Evolutionary conservation across 2,797 vertebrate genomes (phyloP).

Genomic region (Lacerta bilineata): DNA sequence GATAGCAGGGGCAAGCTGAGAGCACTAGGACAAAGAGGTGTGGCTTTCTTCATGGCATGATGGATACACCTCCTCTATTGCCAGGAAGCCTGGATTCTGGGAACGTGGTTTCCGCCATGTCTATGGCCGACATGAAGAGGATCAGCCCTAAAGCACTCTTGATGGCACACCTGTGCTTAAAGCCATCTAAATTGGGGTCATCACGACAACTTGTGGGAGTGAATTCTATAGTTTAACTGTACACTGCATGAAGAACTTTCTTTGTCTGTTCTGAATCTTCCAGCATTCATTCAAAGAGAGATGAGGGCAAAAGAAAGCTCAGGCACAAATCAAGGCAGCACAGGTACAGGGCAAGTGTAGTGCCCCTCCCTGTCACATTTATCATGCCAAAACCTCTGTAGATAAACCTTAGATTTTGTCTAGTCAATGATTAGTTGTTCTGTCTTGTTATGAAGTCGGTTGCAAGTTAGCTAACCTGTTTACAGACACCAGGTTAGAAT

Average conservation of each 20-base stretch:
- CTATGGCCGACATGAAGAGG: neutral
- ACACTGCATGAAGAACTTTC: too few relatives aligned
- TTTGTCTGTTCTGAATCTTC: too few relatives aligned
- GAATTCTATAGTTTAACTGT: too few relatives aligned
- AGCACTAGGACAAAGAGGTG: neutral
- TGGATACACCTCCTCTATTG: neutral
- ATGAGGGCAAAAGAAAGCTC: neutral
- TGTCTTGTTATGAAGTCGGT: conserved; percentile 6
- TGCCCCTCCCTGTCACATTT: neutral
- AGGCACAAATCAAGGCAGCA: neutral
- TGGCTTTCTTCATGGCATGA: neutral
- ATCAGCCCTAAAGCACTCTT: neutral
- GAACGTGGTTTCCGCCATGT: too few relatives aligned
- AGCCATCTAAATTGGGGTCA: too few relatives aligned
- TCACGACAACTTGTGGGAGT: too few relatives aligned
- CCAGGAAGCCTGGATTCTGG: neutral
- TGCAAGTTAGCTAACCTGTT: conserved; percentile 16
- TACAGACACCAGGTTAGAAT: neutral
- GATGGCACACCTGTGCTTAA: too few relatives aligned
- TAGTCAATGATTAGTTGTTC: neutral
- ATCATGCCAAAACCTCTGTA: neutral
- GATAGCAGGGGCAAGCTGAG: neutral
- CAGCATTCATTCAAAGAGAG: neutral
- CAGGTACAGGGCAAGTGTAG: neutral
- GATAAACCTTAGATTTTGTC: neutral